phyloP scores from a whole-genome alignment of 2,888 invertebrate species.

The Clivina fossor region DNA sequence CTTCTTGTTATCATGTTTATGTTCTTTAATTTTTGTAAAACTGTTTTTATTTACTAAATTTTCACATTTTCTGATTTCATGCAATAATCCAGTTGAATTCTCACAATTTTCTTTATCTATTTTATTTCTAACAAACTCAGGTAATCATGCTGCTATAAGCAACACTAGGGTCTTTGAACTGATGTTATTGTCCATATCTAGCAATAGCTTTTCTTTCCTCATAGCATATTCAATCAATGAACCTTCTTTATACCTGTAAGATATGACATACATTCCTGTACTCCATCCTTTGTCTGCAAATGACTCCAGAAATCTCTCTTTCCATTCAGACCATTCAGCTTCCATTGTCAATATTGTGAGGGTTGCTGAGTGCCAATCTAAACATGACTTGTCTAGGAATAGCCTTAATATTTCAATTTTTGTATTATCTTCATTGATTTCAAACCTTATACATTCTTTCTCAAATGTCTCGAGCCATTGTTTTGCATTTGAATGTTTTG shows the following conservation, averaged over 20 bases:
- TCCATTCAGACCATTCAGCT: conserved; percentile 27
- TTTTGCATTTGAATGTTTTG: not conserved
- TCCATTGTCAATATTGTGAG: conserved; percentile 31
- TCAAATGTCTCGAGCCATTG: conserved; percentile 5
- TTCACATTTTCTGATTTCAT: conserved; percentile 34
- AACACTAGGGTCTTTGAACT: conserved; percentile 36
- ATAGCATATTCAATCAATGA: conserved; percentile 42
- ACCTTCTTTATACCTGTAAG: conserved; percentile 41
- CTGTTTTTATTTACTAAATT: conserved; percentile 31
- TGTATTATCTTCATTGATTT: not conserved
- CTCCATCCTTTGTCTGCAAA: conserved; percentile 43
- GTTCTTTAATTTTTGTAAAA: conserved; percentile 30
- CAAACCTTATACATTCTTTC: not conserved
- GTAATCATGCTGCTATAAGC: conserved; percentile 37
- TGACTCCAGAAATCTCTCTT: conserved; percentile 40
- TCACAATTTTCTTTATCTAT: conserved; percentile 37
- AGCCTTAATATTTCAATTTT: conserved; percentile 19
- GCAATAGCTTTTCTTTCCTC: conserved; percentile 41
- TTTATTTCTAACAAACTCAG: conserved; percentile 40
- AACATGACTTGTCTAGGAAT: conserved; percentile 33
- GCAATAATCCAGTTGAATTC: conserved; percentile 25
- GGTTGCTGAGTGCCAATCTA: conserved; percentile 40
- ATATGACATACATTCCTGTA: conserved; percentile 39
- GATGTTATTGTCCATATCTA: conserved; percentile 41
- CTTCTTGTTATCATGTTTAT: conserved; percentile 36